Evolutionary conservation across 2,888 invertebrate species (phyloP), one percentile per base, ranked within the genome.

Genomic region (Hyles lineata): DNA sequence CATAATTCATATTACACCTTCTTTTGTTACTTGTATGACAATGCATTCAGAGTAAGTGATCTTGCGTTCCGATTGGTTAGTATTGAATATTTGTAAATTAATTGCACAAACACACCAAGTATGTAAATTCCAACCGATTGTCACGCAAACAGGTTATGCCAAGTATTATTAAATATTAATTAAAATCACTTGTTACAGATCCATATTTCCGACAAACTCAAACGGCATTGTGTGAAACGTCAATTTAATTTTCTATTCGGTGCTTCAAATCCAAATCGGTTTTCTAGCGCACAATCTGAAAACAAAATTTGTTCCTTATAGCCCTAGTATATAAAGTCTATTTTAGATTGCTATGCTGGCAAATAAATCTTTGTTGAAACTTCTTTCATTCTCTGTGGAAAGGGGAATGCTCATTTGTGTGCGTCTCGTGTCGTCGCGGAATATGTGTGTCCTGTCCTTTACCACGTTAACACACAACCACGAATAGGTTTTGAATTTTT

Each of bases 381-480:
- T 84, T 85, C 84, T 89, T 86, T 78, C 80, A 82, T 83, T 86
- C 81, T 82, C 80, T 85, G 80, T 83, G 77, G 82, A 85, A 82
- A 83, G 79, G 75, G 71, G 59, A 70, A 69, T 75, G 72, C 73
- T 74, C 72, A 72, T 70, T 75, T 72, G 73, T 75, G 62, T 77
- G 71, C 70, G 70, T 76, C 70, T 63, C 55, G 62, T 72, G 60
- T 63, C 67, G 71, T 69, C 62, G 70, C 61, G 58, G 60, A 70
- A 70, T 72, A 70, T 75, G 72, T 78, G 76, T 73, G 72, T 75
- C 70, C 72, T 72, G 60, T 67, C 60, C 73, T 73, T 73, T 72
- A 74, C 63, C 59, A 25, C 29, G 72, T 52, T 55, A 62, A 71
- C 55, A 55, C 72, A 32, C 63, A 58, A 23, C 17, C 58, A 55